phyloP scores from a whole-genome alignment of 2,888 invertebrate genomes.

The Epistrophe eligans region DNA sequence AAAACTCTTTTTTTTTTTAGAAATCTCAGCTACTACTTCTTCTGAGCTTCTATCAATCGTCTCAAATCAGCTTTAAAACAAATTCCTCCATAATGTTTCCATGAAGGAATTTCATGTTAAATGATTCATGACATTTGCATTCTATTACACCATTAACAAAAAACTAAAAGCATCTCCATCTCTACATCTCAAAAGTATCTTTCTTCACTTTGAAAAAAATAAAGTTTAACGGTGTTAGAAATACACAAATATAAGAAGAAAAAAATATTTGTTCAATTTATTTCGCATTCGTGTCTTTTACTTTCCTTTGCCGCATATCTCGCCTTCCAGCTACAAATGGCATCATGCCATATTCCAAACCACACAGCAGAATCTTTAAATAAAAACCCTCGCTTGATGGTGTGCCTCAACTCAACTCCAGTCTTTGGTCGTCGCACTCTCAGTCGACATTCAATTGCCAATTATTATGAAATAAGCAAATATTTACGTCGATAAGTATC shows the following conservation, averaged over 20 bases:
- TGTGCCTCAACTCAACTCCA: background rate
- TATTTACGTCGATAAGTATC: slow-evolving; percentile 76
- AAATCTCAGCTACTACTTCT: too few relatives aligned
- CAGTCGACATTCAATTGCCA: slow-evolving; percentile 74
- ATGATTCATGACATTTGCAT: slow-evolving; percentile 57
- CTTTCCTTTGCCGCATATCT: slow-evolving; percentile 45
- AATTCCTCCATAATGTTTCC: background rate
- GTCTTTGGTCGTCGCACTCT: slow-evolving; percentile 29
- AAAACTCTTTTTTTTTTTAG: too few relatives aligned
- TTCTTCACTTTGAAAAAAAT: slow-evolving; percentile 19
- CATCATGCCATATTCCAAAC: slow-evolving; percentile 46
- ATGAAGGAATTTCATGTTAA: slow-evolving; percentile 8
- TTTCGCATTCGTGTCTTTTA: slow-evolving; percentile 71
- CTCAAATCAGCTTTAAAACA: background rate
- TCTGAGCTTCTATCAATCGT: background rate
- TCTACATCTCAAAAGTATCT: slow-evolving; percentile 37
- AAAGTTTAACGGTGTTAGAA: slow-evolving; percentile 44
- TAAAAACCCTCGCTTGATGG: background rate
- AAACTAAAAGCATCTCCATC: slow-evolving; percentile 46
- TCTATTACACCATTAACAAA: slow-evolving; percentile 45
- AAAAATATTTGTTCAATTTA: slow-evolving; percentile 58
- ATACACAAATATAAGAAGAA: background rate
- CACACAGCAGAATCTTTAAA: slow-evolving; percentile 16
- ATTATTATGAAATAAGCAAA: slow-evolving; percentile 76
- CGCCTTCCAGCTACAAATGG: slow-evolving; percentile 60